Evolutionary conservation across 2,113 vertebrate species (phyloP).

Genomic region (Gorsachius goisagi): DNA sequence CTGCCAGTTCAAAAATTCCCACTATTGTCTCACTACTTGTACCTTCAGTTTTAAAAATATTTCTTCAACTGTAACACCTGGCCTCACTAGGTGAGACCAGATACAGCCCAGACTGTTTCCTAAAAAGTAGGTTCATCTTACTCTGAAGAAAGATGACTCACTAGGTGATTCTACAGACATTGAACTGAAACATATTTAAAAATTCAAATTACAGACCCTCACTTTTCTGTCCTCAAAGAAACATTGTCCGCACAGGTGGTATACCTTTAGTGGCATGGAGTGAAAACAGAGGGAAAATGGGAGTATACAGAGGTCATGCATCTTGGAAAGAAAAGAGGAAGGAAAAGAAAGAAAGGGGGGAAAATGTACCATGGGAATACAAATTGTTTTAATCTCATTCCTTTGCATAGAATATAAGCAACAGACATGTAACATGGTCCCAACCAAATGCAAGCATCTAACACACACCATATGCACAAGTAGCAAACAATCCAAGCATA

Average conservation of each 20-base stretch:
- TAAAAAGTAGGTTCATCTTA: not conserved
- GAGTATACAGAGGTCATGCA: not conserved
- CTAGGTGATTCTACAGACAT: not conserved
- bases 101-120: not conserved
- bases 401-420: not conserved
- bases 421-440: not conserved
- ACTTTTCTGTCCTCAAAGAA: not conserved
- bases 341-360: not conserved
- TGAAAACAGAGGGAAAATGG: not conserved
- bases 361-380: not conserved
- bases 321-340: not conserved
- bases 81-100: not conserved
- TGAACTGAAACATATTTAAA: not conserved
- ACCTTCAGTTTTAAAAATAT: not conserved
- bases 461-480: not conserved
- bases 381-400: not conserved
- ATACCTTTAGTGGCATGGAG: not conserved
- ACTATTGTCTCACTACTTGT: not conserved
- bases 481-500: not conserved
- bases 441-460: not conserved
- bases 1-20: not conserved
- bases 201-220: not conserved
- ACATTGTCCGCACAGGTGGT: not conserved
- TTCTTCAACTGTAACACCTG: not conserved
- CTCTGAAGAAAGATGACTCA: not conserved